These are phyloP conservation scores for Acanthurus tractus DNA, from an alignment of 2,797 vertebrate species.

Conservation along the genomic window DNA sequence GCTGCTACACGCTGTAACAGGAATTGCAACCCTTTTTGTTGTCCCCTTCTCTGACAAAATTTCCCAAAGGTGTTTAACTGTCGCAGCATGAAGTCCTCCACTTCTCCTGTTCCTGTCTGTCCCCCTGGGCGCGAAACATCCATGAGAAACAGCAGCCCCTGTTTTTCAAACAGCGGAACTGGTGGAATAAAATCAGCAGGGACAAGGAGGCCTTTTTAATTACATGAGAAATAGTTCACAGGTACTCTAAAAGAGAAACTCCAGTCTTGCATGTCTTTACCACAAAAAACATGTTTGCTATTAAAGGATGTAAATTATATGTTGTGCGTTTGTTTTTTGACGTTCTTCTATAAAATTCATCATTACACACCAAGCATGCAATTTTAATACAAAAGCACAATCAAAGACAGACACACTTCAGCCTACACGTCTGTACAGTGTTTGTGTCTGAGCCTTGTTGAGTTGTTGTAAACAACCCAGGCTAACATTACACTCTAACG, in stretches of 20 bases:
- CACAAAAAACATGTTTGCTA: background rate
- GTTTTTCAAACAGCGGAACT: slow-evolving; percentile 45
- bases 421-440: background rate
- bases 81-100: slow-evolving; percentile 49
- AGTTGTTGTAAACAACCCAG: slow-evolving; percentile 34
- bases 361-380: background rate
- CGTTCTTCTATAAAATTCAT: background rate
- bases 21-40: slow-evolving; percentile 42
- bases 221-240: slow-evolving; percentile 39
- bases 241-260: slow-evolving; percentile 11
- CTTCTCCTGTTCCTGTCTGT: slow-evolving; percentile 46
- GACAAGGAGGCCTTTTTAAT: slow-evolving; percentile 38
- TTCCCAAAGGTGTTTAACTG: slow-evolving; percentile 65
- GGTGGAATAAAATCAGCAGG: slow-evolving; percentile 55
- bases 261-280: background rate
- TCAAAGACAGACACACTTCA: slow-evolving; percentile 16
- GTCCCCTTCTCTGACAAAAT: slow-evolving; percentile 54
- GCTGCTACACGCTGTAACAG: slow-evolving; percentile 60
- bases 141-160: slow-evolving; percentile 54
- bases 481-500: slow-evolving; percentile 18
- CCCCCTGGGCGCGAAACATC: slow-evolving; percentile 44
- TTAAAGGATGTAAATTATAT: background rate
- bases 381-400: slow-evolving; percentile 22
- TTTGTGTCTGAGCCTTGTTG: slow-evolving; percentile 6
- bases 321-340: background rate